These are phyloP conservation scores for Siniperca knerii DNA, from an alignment of 2,113 vertebrate genomes.

Conservation along the genomic window DNA sequence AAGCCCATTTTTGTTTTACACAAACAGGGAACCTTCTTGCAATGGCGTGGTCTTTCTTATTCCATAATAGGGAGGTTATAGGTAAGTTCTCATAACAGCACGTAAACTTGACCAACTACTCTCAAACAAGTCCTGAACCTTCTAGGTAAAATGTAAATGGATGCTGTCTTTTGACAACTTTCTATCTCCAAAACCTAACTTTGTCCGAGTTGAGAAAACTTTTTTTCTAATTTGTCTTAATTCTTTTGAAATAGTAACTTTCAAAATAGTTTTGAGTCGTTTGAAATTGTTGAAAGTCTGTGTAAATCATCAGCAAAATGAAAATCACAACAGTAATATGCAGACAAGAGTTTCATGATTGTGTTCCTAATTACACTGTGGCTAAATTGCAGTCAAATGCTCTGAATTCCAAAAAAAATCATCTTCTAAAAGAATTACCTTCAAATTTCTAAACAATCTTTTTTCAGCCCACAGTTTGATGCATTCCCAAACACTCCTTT, in stretches of 20 bases:
- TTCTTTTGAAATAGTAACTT: constrained; percentile 25
- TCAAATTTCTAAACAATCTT: constrained; percentile 38
- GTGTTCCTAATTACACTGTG: constrained; percentile 6
- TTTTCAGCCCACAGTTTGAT: constrained; percentile 7
- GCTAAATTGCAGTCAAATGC: constrained; percentile 38
- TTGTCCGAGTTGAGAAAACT: constrained; percentile 7
- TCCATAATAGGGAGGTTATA: constrained; percentile 20
- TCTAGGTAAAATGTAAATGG: constrained; percentile 37
- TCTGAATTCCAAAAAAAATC: constrained; percentile 20
- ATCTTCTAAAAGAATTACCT: constrained; percentile 39
- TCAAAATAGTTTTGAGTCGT: neutral
- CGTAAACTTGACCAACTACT: constrained; percentile 21
- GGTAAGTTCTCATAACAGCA: neutral
- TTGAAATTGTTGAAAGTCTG: neutral
- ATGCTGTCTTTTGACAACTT: constrained; percentile 36
- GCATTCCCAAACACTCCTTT: constrained; percentile 51
- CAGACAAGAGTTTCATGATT: constrained; percentile 12
- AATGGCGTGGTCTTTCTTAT: neutral
- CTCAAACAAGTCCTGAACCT: constrained; percentile 23
- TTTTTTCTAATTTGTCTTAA: constrained; percentile 3
- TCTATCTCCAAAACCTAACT: constrained; percentile 30
- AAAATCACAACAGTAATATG: constrained; percentile 21
- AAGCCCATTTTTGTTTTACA: constrained; percentile 17
- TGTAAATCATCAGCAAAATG: constrained; percentile 22
- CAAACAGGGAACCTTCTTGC: neutral